These are phyloP conservation scores for Nasua narica DNA, from an alignment of 2,797 vertebrate species.

Conservation along the genomic window DNA sequence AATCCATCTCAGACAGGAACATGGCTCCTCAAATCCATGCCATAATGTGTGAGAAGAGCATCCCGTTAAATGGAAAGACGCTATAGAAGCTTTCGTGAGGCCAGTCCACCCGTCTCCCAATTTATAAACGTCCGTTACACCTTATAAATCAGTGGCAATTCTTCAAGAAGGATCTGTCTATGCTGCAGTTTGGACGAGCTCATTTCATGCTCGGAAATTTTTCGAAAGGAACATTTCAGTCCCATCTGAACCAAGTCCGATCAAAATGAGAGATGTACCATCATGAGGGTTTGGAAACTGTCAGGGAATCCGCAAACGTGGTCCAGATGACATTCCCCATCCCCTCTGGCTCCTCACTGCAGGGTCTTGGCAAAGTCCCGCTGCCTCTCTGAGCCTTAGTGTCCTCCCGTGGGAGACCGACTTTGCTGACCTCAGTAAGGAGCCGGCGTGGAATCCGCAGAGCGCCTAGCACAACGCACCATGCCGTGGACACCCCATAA, in stretches of 20 bases:
- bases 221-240: neutral
- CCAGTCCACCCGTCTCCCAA: neutral
- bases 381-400: neutral
- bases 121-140: neutral
- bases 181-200: neutral
- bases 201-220: neutral
- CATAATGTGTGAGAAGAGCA: neutral
- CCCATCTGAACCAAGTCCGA: neutral
- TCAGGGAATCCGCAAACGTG: neutral
- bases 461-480: accelerated
- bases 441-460: neutral
- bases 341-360: neutral
- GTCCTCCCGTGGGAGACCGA: neutral
- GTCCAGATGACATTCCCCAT: neutral
- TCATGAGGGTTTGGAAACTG: neutral
- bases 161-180: neutral
- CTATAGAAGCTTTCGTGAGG: neutral
- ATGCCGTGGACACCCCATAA: accelerated
- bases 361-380: neutral
- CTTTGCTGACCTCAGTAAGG: neutral
- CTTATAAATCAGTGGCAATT: neutral
- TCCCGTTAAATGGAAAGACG: neutral
- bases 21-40: neutral
- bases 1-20: neutral
- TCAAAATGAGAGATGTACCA: neutral